Conservation (phyloP, 1,140 invertebrate species). For the Zelostemma sp. region DNA sequence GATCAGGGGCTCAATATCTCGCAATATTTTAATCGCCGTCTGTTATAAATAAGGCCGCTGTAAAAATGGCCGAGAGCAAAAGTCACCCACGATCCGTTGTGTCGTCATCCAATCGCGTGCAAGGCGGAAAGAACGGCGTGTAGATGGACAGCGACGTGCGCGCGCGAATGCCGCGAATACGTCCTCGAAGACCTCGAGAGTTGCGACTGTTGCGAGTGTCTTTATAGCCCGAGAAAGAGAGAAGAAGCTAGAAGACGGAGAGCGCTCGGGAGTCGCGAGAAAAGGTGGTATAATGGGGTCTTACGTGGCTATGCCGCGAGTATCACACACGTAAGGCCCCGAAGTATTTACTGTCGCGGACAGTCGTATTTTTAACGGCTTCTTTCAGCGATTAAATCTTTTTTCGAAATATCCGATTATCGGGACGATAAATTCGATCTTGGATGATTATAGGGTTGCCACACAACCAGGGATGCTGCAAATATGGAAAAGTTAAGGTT, state of each 20-base stretch:
- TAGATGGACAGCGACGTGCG: slow-evolving; percentile 14
- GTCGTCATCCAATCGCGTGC: slow-evolving; percentile 29
- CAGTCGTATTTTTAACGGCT: too few relatives aligned
- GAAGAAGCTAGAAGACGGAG: neutral
- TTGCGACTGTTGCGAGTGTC: neutral
- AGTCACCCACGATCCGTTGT: slow-evolving; percentile 40
- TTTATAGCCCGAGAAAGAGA: neutral
- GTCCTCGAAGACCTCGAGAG: neutral
- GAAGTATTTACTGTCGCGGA: too few relatives aligned
- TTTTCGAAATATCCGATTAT: too few relatives aligned
- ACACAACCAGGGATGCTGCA: too few relatives aligned
- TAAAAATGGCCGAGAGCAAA: slow-evolving; percentile 46
- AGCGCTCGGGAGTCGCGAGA: neutral
- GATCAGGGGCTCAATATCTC: slow-evolving; percentile 35
- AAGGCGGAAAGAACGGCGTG: slow-evolving; percentile 11
- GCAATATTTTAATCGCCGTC: slow-evolving; percentile 39
- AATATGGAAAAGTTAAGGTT: too few relatives aligned
- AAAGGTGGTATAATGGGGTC: slow-evolving; percentile 5
- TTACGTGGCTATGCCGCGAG: too few relatives aligned
- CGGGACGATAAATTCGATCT: too few relatives aligned
- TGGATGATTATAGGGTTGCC: too few relatives aligned
- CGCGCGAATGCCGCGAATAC: neutral
- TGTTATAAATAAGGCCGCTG: slow-evolving; percentile 46
- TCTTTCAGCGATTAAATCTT: too few relatives aligned
- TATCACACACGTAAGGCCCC: too few relatives aligned